Conservation (phyloP, 2,113 vertebrate species). For the Leptosomus discolor region DNA sequence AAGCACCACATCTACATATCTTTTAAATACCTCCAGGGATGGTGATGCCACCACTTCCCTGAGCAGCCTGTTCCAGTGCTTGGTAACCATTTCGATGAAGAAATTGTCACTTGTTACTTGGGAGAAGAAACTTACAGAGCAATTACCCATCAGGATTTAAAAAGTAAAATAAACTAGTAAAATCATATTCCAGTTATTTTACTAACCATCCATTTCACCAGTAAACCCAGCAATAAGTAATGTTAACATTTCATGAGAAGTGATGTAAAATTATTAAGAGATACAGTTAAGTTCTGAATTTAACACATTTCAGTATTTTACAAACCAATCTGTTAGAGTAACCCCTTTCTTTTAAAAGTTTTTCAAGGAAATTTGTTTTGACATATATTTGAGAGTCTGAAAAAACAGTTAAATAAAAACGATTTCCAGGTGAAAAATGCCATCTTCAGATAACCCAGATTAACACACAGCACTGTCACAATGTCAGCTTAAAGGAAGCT, state of each 20-base stretch:
- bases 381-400: not conserved
- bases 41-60: no score
- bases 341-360: not conserved
- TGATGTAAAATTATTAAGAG: not conserved
- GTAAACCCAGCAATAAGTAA: not conserved
- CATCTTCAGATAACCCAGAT: not conserved
- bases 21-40: no score
- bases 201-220: not conserved
- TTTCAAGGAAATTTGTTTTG: not conserved
- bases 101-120: not conserved
- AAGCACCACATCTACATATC: no score
- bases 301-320: not conserved
- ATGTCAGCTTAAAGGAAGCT: not conserved
- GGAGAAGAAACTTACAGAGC: not conserved
- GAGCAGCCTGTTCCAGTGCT: no score
- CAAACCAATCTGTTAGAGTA: not conserved
- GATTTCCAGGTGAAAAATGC: not conserved
- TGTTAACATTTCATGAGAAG: not conserved
- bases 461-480: not conserved
- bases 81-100: no score
- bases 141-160: not conserved
- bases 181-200: not conserved
- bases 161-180: not conserved
- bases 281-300: not conserved
- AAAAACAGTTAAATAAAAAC: not conserved